phyloP scores from a whole-genome alignment of 2,888 invertebrate species.

The Seira musarum region DNA sequence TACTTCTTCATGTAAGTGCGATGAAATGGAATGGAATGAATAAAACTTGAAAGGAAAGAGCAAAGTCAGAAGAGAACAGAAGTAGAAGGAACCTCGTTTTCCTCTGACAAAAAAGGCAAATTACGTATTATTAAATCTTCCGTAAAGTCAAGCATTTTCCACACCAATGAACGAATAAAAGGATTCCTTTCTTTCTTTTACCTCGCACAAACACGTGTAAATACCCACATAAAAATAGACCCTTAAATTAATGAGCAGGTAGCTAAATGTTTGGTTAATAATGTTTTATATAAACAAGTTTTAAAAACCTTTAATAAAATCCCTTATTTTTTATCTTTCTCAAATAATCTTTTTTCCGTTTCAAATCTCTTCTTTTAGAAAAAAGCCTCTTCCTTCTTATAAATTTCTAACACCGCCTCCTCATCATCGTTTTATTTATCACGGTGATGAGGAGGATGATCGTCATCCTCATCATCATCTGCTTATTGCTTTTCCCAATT shows the following conservation, averaged over 20 bases:
- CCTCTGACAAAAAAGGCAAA: conserved; percentile 12
- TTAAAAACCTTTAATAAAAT: conserved; percentile 19
- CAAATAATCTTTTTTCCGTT: conserved; percentile 27
- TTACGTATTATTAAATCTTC: conserved; percentile 41
- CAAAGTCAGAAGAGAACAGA: too few relatives aligned
- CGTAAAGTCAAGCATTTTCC: conserved; percentile 45
- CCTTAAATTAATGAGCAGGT: conserved; percentile 56
- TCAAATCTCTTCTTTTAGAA: conserved; percentile 15
- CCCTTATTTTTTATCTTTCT: conserved; percentile 21
- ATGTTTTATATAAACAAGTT: conserved; percentile 48
- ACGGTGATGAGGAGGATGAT: too few relatives aligned
- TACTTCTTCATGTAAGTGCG: too few relatives aligned
- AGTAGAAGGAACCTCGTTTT: too few relatives aligned
- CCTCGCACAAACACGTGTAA: neutral
- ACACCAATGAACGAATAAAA: conserved; percentile 36
- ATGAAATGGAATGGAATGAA: too few relatives aligned
- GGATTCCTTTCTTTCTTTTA: conserved; percentile 26
- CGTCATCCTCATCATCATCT: conserved; percentile 21
- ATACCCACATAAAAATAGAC: conserved; percentile 6
- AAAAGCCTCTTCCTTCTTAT: neutral
- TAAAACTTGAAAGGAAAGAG: too few relatives aligned
- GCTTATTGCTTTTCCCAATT: conserved; percentile 29
- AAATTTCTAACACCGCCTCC: conserved; percentile 20
- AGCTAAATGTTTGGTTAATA: conserved; percentile 52
- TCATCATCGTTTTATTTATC: too few relatives aligned